A percentile compares a stretch with the other conserved stretches of the same genome.
Conservation (phyloP, 2,797 vertebrate genomes). For the Typhlichthys eigenmanni region DNA sequence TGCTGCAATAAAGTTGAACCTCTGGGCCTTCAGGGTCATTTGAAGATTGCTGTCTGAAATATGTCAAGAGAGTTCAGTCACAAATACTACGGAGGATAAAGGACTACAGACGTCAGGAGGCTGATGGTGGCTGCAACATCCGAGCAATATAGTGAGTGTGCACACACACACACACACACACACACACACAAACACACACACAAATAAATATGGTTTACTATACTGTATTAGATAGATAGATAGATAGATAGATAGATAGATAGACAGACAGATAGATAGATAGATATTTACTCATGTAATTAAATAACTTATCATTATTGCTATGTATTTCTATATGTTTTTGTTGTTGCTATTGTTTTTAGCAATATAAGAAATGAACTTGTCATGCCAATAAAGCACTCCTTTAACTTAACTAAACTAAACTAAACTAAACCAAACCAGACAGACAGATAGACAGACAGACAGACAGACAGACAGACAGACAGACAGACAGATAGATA, state of each 20-base stretch:
- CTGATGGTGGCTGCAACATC: conserved; percentile 79
- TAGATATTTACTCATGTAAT: no score
- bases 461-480: no score
- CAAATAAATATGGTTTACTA: neutral
- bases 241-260: neutral
- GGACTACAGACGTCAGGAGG: conserved; percentile 59
- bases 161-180: neutral
- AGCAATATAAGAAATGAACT: no score
- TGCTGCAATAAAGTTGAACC: neutral
- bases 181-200: neutral
- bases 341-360: no score
- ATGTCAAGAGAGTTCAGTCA: neutral
- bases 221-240: neutral
- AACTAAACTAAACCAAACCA: no score
- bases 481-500: no score
- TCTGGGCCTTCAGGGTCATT: conserved; percentile 60
- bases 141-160: conserved; percentile 70
- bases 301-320: no score
- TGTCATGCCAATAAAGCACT: no score
- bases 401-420: no score
- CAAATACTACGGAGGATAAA: neutral
- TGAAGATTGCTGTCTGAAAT: conserved; percentile 78
- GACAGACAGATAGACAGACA: no score
- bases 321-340: no score
- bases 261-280: neutral